phyloP scores from a whole-genome alignment of 2,888 invertebrate species.

The Spilosoma lubricipeda region DNA sequence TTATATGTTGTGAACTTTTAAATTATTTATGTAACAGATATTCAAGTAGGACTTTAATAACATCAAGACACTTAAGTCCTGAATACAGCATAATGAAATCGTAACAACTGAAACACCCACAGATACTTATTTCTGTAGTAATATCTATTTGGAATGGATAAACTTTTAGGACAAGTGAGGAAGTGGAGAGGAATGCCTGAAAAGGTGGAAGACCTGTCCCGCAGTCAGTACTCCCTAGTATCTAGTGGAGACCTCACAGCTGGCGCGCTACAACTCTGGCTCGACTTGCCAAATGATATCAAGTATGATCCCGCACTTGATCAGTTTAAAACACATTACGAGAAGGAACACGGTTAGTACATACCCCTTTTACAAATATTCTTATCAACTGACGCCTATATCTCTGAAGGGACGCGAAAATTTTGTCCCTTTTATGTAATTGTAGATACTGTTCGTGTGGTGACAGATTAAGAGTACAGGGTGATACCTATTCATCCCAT shows the following conservation, averaged over 20 bases:
- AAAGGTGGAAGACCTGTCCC: not conserved
- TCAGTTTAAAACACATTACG: not conserved
- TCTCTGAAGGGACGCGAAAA: too few relatives aligned
- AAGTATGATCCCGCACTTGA: not conserved
- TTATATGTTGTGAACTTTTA: too few relatives aligned
- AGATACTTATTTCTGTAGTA: too few relatives aligned
- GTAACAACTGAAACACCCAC: not conserved
- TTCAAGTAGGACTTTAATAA: not conserved
- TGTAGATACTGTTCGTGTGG: too few relatives aligned
- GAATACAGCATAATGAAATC: not conserved
- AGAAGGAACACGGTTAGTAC: not conserved
- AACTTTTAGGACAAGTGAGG: not conserved
- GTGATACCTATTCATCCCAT: too few relatives aligned
- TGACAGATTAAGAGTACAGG: too few relatives aligned
- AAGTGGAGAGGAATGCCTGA: not conserved
- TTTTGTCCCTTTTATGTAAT: too few relatives aligned
- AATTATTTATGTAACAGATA: not conserved
- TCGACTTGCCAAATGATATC: not conserved
- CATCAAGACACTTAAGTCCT: not conserved
- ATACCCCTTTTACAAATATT: too few relatives aligned
- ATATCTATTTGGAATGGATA: not conserved
- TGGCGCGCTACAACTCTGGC: not conserved
- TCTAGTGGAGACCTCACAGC: not conserved
- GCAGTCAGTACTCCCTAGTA: not conserved
- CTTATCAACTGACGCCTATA: too few relatives aligned